A percentile compares a stretch with the other conserved stretches of the same genome.
phyloP scores from a whole-genome alignment of 92 coral and sea anemone genomes.

The Zoanthus sansibaricus region DNA sequence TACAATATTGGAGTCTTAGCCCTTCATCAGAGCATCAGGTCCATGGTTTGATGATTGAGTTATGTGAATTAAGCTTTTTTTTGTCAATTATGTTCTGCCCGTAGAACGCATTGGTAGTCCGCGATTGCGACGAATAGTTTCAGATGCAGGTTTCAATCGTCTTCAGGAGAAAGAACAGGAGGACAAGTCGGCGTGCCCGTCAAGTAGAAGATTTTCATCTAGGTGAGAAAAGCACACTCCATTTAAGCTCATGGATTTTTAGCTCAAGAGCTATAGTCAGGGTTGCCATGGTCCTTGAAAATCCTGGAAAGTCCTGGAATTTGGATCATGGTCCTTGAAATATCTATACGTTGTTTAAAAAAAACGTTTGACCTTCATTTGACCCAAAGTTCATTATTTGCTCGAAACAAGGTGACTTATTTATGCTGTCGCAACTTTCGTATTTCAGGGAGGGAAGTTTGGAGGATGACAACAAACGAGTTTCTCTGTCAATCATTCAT shows the following conservation, averaged over 20 bases:
- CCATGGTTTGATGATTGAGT: neutral
- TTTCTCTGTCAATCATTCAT: conserved; percentile 62
- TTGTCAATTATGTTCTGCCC: neutral
- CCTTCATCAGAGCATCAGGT: too few species aligned
- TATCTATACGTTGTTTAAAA: too few species aligned
- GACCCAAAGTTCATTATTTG: neutral
- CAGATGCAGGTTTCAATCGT: conserved; percentile 26
- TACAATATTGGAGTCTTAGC: too few species aligned
- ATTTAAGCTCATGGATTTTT: too few species aligned
- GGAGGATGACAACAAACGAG: conserved; percentile 54
- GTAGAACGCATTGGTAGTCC: conserved; percentile 48
- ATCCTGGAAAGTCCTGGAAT: too few species aligned
- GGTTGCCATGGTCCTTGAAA: too few species aligned
- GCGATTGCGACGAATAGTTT: conserved; percentile 34
- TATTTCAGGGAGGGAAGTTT: conserved; percentile 29
- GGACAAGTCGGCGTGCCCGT: conserved; percentile 15
- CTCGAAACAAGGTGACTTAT: neutral
- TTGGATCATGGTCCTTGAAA: too few species aligned
- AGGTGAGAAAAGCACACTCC: neutral
- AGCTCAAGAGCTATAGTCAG: too few species aligned
- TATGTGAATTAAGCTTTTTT: neutral
- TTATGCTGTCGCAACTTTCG: neutral
- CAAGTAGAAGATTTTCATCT: conserved; percentile 5
- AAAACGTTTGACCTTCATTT: too few species aligned
- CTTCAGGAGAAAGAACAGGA: conserved; percentile 43